phyloP scores from a whole-genome alignment of 2,113 vertebrate genomes.

The Glaucidium brasilianum region DNA sequence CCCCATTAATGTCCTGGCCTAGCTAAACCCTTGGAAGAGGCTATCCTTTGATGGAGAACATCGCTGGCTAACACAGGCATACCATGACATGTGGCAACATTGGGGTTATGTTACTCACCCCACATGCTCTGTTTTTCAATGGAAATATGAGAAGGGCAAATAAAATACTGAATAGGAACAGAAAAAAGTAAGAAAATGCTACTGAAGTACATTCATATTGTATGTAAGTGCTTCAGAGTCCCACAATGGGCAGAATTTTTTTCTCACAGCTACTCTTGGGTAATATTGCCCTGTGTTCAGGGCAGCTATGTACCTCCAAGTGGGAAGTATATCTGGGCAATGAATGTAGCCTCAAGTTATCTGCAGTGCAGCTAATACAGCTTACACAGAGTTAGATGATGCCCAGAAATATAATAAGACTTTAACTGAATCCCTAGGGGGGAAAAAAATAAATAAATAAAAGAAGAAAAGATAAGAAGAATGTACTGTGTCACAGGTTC shows the following conservation, averaged over 20 bases:
- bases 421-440: not conserved
- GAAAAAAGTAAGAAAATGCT: not conserved
- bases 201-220: too few relatives aligned
- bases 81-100: not conserved
- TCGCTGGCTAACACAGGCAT: not conserved
- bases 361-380: not conserved
- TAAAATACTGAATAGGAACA: not conserved
- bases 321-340: not conserved
- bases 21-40: not conserved
- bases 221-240: not conserved
- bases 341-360: not conserved
- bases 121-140: not conserved
- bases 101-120: not conserved
- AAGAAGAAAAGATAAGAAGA: accelerated
- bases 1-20: not conserved
- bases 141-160: not conserved
- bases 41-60: not conserved
- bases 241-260: not conserved
- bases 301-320: not conserved
- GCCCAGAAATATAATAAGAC: not conserved
- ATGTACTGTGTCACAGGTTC: not conserved
- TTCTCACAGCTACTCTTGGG: accelerated
- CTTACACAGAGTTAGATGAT: not conserved
- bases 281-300: not conserved
- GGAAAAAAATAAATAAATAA: not conserved